Evolutionary conservation across 2,888 invertebrate species (phyloP), one percentile per base, ranked within the genome.

Genomic region (Hartigia nigra): DNA sequence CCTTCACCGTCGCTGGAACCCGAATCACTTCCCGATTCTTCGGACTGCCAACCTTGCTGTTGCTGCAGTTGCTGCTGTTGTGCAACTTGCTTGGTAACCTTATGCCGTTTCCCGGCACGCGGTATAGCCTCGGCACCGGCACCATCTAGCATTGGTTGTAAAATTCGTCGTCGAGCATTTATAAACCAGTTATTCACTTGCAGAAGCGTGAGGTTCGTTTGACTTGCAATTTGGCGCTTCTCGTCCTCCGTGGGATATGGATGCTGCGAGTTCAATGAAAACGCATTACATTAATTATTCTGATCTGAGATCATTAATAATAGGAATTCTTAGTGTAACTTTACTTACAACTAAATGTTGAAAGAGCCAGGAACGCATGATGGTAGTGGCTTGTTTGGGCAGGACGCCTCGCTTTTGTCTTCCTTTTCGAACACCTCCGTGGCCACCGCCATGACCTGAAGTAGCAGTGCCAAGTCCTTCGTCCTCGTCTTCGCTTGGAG

Each of bases 151-250:
- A 98, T 98, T 0, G 98, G 98, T 91, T 98, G 98, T 77, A 98
- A 93, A 86, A 98, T 98, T 85, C 98, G 93, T 80, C 98, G 94
- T 69, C 98, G 93, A 4, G 98, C 98, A 92, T 98, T 98, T 84
- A 98, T 98, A 92, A 98, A 97, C 97, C 97, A 97, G 90, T 97
- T 97, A 93, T 97, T 97, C 82, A 98, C 97, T 92, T 97, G 97
- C 74, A 97, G 93, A 76, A 97, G 92, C 0, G 98, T 98, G 79
- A 98, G 94, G 87, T 97, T 95, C 69, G 98, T 98, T 91, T 98
- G 97, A 36, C 95, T 95, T 3, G 98, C 97, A 81, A 98, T 96
- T 82, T 96, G 95, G 55, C 97, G 94, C 91, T 98, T 98, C 91
- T 98, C 98, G 89, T 98, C 98, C 91, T 98, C 98, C 76, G 98